Evolutionary conservation across 2,888 invertebrate genomes (phyloP).

Genomic region (Lumbricus terrestris): DNA sequence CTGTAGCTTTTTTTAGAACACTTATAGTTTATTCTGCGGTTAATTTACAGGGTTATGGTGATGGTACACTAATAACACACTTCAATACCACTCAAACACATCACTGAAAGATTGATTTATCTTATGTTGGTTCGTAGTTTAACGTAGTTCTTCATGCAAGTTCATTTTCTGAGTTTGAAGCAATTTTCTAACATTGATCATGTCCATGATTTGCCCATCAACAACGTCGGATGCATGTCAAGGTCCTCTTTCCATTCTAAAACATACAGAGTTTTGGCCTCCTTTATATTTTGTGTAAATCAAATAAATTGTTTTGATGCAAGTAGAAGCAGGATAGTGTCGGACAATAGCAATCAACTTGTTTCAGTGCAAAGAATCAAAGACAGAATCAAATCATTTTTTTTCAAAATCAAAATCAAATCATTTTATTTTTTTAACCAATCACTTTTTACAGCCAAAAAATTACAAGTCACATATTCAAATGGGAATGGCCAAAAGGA

Average conservation of each 20-base stretch:
- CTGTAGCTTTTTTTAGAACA: not conserved
- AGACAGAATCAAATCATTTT: too few species aligned
- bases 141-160: not conserved
- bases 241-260: not conserved
- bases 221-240: not conserved
- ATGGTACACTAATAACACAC: not conserved
- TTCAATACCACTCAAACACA: slow-evolving; percentile 3
- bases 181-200: not conserved
- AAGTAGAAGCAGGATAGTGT: too few species aligned
- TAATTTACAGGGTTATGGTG: not conserved
- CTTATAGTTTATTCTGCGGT: not conserved
- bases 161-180: not conserved
- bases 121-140: not conserved
- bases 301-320: too few species aligned
- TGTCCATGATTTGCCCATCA: not conserved
- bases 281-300: not conserved
- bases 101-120: not conserved
- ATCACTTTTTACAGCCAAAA: too few species aligned
- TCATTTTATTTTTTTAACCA: too few species aligned
- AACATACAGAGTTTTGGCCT: not conserved
- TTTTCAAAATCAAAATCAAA: too few species aligned
- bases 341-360: too few species aligned
- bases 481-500: too few species aligned
- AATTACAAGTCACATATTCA: too few species aligned
- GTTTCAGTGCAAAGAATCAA: too few species aligned